Conservation (phyloP, 2,797 vertebrate species). For the Lutra lutra region DNA sequence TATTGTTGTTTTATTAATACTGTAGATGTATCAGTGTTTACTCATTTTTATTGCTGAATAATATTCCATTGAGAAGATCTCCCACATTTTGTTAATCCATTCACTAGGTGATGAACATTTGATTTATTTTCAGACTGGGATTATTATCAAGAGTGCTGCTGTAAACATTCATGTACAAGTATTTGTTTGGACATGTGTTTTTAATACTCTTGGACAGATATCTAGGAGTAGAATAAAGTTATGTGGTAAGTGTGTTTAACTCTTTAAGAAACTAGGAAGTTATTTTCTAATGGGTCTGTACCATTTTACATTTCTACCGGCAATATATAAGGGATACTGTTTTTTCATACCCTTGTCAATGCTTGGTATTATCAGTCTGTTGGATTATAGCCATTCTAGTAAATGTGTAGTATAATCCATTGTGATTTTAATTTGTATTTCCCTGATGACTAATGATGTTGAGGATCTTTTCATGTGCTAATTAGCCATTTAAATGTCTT, state of each 20-base stretch:
- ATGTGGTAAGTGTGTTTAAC: not conserved
- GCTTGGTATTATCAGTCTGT: conserved; percentile 41
- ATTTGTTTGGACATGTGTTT: not conserved
- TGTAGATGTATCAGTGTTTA: not conserved
- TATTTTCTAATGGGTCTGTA: conserved; percentile 48
- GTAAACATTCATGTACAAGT: not conserved
- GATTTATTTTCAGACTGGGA: not conserved
- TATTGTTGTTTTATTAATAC: not conserved
- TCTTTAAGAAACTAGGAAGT: conserved; percentile 45
- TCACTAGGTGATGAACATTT: not conserved
- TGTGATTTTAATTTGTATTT: conserved; percentile 74
- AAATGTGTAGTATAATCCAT: conserved; percentile 43
- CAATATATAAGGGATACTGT: not conserved
- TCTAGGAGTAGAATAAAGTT: conserved; percentile 19
- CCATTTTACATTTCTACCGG: not conserved
- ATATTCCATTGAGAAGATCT: not conserved
- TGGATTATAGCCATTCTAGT: conserved; percentile 54
- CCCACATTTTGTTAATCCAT: not conserved
- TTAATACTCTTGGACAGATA: not conserved
- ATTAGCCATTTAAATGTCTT: conserved; percentile 72
- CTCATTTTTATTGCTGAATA: not conserved
- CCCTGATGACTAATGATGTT: conserved; percentile 59
- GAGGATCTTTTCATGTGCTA: conserved; percentile 58
- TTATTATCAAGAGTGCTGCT: not conserved
- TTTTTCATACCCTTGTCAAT: conserved; percentile 26